Evolutionary conservation across 2,113 vertebrate species (phyloP).

Genomic region (Otocyon megalotis): DNA sequence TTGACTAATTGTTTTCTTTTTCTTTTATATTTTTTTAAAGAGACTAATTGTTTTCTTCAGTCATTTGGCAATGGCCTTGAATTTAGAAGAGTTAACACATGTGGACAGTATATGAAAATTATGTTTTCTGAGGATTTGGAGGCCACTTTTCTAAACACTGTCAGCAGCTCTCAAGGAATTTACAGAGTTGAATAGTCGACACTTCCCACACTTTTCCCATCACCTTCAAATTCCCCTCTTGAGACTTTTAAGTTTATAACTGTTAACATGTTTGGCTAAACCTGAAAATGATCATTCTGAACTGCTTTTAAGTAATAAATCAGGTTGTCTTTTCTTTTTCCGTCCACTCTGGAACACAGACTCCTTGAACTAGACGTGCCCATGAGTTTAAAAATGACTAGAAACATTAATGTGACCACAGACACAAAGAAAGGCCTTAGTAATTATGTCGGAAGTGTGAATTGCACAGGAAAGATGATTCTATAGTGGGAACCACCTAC

Average conservation of each 20-base stretch:
- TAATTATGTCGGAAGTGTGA: background rate
- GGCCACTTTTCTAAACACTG: background rate
- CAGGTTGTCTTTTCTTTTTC: background rate
- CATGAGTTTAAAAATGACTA: background rate
- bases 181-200: background rate
- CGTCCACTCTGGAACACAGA: background rate
- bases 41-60: background rate
- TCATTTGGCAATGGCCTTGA: background rate
- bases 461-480: background rate
- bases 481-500: background rate
- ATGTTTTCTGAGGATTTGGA: background rate
- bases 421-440: background rate
- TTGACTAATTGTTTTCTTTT: background rate
- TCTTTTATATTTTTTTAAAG: too few species aligned
- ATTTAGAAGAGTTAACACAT: slow-evolving; percentile 24
- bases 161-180: background rate
- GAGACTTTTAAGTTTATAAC: background rate
- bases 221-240: background rate
- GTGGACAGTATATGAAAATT: background rate
- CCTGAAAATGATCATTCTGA: background rate
- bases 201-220: background rate
- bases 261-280: background rate
- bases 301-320: slow-evolving; percentile 24
- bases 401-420: background rate
- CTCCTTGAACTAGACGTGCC: background rate